A percentile compares a stretch with the other conserved stretches of the same genome.
Evolutionary conservation across 2,888 invertebrate species (phyloP).

Genomic region (Drosophila kambysellisi): DNA sequence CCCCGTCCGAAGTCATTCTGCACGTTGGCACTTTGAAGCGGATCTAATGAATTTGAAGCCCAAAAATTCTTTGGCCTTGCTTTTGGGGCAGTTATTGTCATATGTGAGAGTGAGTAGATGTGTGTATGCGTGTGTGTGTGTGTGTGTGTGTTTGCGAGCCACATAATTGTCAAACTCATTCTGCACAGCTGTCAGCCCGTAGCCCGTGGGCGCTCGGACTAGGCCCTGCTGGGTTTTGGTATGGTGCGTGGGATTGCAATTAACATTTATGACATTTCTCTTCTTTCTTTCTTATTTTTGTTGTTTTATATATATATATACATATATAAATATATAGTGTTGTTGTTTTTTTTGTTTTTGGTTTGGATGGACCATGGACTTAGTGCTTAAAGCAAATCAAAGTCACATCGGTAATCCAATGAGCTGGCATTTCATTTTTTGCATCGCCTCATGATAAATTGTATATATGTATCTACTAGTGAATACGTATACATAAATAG

Average conservation of each 20-base stretch:
- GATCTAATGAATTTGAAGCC: constrained; percentile 78
- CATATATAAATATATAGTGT: not conserved
- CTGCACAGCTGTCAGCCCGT: constrained; percentile 63
- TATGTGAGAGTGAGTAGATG: constrained; percentile 10
- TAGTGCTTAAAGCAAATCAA: constrained; percentile 66
- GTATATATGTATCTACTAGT: constrained; percentile 21
- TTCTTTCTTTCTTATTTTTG: constrained; percentile 23
- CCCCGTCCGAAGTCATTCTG: constrained; percentile 30
- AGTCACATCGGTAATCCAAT: constrained; percentile 73
- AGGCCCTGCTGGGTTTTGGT: constrained; percentile 13
- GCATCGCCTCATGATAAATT: constrained; percentile 64
- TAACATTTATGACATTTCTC: constrained; percentile 75
- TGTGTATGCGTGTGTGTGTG: constrained; percentile 11
- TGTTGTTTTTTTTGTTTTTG: not conserved
- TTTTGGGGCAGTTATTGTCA: constrained; percentile 62
- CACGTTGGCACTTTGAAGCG: constrained; percentile 61
- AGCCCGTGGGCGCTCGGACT: constrained; percentile 33
- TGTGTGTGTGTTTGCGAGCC: constrained; percentile 24
- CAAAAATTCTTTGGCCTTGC: constrained; percentile 67
- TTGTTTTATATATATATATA: not conserved
- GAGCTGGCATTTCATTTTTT: constrained; percentile 69
- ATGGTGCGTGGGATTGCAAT: constrained; percentile 63
- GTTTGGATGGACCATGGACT: not conserved
- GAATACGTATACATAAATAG: constrained; percentile 32
- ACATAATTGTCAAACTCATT: constrained; percentile 76